Percentiles rank a stretch among this genome's conserved stretches.
Evolutionary conservation across 2,113 vertebrate species (phyloP).

Genomic region (Hippocampus comes): DNA sequence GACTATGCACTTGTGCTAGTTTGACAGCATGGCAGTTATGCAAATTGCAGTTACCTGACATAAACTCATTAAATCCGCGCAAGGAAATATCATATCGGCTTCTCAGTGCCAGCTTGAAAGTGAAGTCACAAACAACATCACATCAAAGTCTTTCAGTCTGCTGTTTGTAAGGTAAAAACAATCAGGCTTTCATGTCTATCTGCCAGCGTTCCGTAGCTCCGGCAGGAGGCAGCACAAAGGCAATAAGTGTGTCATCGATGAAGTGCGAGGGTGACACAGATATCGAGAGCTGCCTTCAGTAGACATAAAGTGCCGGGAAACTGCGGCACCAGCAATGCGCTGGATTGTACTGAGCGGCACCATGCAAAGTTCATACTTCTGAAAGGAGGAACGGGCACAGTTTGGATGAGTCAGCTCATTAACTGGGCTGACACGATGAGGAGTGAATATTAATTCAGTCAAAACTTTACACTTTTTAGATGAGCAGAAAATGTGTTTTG

Average conservation of each 20-base stretch:
- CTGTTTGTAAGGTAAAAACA: conserved; percentile 48
- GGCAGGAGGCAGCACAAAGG: conserved; percentile 35
- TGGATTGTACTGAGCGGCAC: conserved; percentile 41
- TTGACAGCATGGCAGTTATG: not conserved
- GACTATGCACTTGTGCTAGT: conserved; percentile 12
- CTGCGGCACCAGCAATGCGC: conserved; percentile 37
- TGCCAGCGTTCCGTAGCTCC: conserved; percentile 35
- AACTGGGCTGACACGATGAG: conserved; percentile 22
- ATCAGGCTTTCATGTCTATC: conserved; percentile 38
- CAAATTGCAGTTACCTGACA: conserved; percentile 11
- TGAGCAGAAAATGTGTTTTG: not conserved
- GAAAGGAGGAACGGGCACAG: conserved; percentile 22
- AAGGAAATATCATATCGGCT: conserved; percentile 12
- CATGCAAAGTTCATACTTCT: conserved; percentile 22
- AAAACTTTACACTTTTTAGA: conserved; percentile 16
- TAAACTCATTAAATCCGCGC: not conserved
- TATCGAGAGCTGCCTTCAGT: conserved; percentile 24
- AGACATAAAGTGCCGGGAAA: conserved; percentile 25
- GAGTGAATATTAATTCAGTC: conserved; percentile 30
- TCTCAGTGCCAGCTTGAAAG: conserved; percentile 19
- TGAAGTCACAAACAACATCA: conserved; percentile 28
- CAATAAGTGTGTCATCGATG: conserved; percentile 37
- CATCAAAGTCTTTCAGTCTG: conserved; percentile 37
- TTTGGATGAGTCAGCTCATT: conserved; percentile 34
- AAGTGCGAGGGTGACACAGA: conserved; percentile 19